Evolutionary conservation across 2,113 vertebrate genomes (phyloP).

Genomic region (Eleginops maclovinus): DNA sequence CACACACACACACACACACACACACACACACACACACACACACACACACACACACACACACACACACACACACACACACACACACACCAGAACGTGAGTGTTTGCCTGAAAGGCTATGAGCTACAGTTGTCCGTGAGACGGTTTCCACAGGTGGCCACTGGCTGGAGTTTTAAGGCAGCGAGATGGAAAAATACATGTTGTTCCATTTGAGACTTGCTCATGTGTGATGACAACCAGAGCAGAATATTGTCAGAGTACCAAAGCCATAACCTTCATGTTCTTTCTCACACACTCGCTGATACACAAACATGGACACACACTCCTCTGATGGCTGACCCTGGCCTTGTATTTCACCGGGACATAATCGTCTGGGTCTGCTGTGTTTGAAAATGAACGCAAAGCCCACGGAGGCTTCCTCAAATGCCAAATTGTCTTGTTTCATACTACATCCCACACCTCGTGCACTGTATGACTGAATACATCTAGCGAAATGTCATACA

Average conservation of each 20-base stretch:
- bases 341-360: conserved; percentile 30
- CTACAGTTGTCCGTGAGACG: conserved; percentile 3
- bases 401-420: conserved; percentile 42
- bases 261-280: conserved; percentile 37
- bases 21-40: no score
- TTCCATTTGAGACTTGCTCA: conserved; percentile 68
- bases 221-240: conserved; percentile 65
- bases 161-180: conserved; percentile 56
- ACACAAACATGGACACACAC: conserved; percentile 12
- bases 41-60: no score
- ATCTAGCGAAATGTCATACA: conserved; percentile 58
- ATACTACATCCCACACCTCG: conserved; percentile 41
- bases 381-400: conserved; percentile 37
- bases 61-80: no score
- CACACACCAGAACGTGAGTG: neutral
- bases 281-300: conserved; percentile 7
- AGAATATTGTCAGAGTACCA: conserved; percentile 59
- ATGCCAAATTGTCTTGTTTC: conserved; percentile 70
- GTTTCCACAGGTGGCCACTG: conserved; percentile 69
- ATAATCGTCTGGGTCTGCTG: conserved; percentile 24
- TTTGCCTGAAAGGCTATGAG: conserved; percentile 23
- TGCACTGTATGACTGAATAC: conserved; percentile 32
- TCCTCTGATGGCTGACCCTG: neutral
- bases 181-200: conserved; percentile 71
- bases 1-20: no score